Base-by-base conservation (phyloP, 2,113 vertebrate genomes). In the Prunella fulvescens region DNA sequence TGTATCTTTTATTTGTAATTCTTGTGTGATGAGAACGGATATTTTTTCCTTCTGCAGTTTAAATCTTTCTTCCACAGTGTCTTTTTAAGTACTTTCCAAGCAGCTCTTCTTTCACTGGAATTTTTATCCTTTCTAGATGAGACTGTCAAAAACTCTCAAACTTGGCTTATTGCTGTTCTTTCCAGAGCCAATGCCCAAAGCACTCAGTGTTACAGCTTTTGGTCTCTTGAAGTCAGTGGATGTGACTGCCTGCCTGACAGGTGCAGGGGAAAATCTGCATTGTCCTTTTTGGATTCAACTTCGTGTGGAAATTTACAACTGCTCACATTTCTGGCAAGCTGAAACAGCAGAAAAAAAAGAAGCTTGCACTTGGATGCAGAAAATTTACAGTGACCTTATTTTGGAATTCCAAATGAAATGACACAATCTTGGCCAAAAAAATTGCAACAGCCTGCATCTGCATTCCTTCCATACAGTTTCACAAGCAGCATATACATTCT, bases 181-280 rank as follows among this genome's bases (percentile, higher is more conserved):
- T 39, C n/a, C 22, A 23, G 23, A 85, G 62, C 80, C 71, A 90
- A 22, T 39, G 45, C 23, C 25, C 69, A 45, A 72, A 60, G 28
- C 40, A 33, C 11, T 72, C 0, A 0, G 10, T 80, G 82, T 40
- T 69, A 40, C 28, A 72, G 66, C 37, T 77, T 70, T 72, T 80
- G 2, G 0, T 25, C 62, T 50, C 45, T 6, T 88, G 22, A 72
- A 91, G 37, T 37, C 74, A 73, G 33, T 45, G 74, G 54, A 76
- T 80, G 39, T 40, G 62, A 65, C 58, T 84, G 25, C 26, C 74
- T 77, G 79, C 62, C 66, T 61, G 71, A 95, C 62, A 90, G 85
- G 62, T 90, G 70, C 74, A 80, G 26, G 40, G 79, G 90, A 93
- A 97, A 94, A 90, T 69, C 88, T 65, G n/a, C 64, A 69, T 50